A percentile compares a stretch with the other conserved stretches of the same genome.
phyloP scores from a whole-genome alignment of 2,797 vertebrate genomes.

The Eupleurogrammus muticus region DNA sequence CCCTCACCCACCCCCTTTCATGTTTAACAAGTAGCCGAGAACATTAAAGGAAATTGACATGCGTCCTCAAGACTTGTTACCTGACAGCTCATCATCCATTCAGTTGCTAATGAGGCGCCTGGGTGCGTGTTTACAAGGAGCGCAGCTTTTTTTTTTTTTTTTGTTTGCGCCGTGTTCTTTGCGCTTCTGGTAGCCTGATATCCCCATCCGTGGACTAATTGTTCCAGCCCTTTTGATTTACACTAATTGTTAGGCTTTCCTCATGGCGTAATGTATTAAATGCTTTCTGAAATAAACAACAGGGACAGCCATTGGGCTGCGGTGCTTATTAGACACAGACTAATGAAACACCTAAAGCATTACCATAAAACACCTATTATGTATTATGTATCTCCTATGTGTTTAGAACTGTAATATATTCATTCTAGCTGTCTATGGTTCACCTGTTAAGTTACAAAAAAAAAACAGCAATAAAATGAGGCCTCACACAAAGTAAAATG shows the following conservation, averaged over 20 bases:
- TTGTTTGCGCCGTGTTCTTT: conserved; percentile 56
- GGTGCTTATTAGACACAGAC: conserved; percentile 8
- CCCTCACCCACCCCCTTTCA: conserved; percentile 73
- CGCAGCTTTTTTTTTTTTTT: conserved; percentile 40
- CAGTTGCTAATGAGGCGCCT: conserved; percentile 82
- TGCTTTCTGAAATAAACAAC: conserved; percentile 34
- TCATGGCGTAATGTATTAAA: conserved; percentile 35
- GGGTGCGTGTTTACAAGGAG: conserved; percentile 73
- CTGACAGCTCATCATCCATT: conserved; percentile 87
- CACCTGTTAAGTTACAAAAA: conserved; percentile 3
- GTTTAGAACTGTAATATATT: background rate
- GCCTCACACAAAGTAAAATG: background rate
- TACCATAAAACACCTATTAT: conserved; percentile 20
- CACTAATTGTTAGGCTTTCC: conserved; percentile 73
- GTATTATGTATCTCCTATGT: background rate
- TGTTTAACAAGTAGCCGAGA: conserved; percentile 85
- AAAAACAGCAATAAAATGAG: background rate
- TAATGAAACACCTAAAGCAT: conserved; percentile 18
- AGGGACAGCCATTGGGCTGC: background rate
- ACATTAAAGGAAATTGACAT: conserved; percentile 87
- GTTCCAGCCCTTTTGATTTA: conserved; percentile 59
- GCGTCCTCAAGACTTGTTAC: conserved; percentile 81
- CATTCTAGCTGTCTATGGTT: background rate
- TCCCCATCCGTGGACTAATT: conserved; percentile 57
- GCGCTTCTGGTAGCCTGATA: conserved; percentile 29